A percentile compares a stretch with the other conserved stretches of the same genome.
phyloP scores from a whole-genome alignment of 2,797 vertebrate species.

The Sebastes jordani region DNA sequence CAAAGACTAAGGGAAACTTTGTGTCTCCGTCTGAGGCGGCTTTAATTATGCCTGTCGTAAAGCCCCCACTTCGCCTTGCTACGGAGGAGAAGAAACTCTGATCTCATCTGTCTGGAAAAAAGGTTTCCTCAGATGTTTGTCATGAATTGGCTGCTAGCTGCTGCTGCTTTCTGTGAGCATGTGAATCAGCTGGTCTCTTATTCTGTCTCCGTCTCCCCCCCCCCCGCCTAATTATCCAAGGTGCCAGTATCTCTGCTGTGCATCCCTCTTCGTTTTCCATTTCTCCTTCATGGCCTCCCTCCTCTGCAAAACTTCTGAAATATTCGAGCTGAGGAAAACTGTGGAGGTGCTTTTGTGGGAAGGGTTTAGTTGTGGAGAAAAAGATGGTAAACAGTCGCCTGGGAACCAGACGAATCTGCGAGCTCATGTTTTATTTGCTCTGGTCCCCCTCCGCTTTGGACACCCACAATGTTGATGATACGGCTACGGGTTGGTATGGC shows the following conservation, averaged over 20 bases:
- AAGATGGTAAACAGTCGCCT: not conserved
- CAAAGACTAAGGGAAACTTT: constrained; percentile 64
- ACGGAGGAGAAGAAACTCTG: constrained; percentile 67
- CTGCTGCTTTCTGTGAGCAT: constrained; percentile 51
- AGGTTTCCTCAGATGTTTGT: constrained; percentile 76
- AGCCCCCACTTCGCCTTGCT: constrained; percentile 50
- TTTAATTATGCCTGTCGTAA: constrained; percentile 75
- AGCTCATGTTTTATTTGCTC: not conserved
- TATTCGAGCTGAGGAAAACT: not conserved
- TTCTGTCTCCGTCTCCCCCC: constrained; percentile 42
- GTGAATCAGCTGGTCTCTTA: constrained; percentile 51
- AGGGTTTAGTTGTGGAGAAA: not conserved
- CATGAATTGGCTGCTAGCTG: constrained; percentile 68
- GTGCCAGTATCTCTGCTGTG: constrained; percentile 33
- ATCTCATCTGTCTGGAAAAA: constrained; percentile 73
- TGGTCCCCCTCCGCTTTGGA: not conserved
- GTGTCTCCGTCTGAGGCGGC: constrained; percentile 63
- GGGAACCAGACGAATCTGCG: not conserved
- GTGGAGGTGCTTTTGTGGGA: not conserved
- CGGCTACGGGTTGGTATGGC: no score
- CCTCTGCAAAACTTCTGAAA: constrained; percentile 24
- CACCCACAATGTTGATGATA: not conserved
- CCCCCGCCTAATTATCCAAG: constrained; percentile 52
- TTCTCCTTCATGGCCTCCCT: not conserved
- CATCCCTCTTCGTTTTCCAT: constrained; percentile 2